Percentiles rank a stretch among this genome's conserved stretches.
These are phyloP conservation scores for Sphaerophoria rueppellii DNA, from an alignment of 2,888 invertebrate genomes.

Conservation along the genomic window DNA sequence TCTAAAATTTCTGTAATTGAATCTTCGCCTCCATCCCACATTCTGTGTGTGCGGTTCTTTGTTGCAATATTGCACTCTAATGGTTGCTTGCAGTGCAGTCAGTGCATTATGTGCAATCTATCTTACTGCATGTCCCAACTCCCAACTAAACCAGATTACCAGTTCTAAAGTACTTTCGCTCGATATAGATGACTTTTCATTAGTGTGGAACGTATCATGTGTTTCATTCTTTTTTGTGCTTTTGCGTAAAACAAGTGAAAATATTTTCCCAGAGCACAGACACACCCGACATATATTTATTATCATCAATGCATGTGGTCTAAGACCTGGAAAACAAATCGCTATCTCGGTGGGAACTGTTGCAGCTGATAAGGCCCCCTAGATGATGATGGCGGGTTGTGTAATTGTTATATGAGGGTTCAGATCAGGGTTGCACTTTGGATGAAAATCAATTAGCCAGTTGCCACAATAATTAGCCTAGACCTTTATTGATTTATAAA, in stretches of 20 bases:
- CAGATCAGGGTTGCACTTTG: conserved; percentile 15
- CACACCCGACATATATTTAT: not conserved
- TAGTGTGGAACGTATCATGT: conserved; percentile 14
- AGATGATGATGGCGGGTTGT: not conserved
- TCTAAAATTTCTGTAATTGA: conserved; percentile 40
- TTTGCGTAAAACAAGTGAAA: conserved; percentile 4
- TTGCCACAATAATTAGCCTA: conserved; percentile 42
- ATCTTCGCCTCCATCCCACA: conserved; percentile 32
- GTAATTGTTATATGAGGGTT: not conserved
- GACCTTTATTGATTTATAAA: conserved; percentile 50
- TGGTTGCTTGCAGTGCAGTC: conserved; percentile 9
- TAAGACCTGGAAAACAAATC: conserved; percentile 9
- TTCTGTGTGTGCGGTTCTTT: conserved; percentile 39
- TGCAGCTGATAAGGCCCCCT: conserved; percentile 31
- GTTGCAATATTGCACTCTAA: conserved; percentile 22
- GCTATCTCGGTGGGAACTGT: conserved; percentile 16
- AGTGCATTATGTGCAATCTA: conserved; percentile 45
- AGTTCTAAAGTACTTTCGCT: conserved; percentile 48
- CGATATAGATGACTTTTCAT: conserved; percentile 34
- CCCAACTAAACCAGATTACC: conserved; percentile 39
- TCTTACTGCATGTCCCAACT: conserved; percentile 46
- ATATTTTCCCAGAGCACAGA: not conserved
- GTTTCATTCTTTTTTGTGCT: too few species aligned
- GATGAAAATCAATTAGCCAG: conserved; percentile 54
- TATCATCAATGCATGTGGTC: conserved; percentile 18